Base-by-base conservation (phyloP, 2,888 invertebrate species). In the Thelaira solivaga region DNA sequence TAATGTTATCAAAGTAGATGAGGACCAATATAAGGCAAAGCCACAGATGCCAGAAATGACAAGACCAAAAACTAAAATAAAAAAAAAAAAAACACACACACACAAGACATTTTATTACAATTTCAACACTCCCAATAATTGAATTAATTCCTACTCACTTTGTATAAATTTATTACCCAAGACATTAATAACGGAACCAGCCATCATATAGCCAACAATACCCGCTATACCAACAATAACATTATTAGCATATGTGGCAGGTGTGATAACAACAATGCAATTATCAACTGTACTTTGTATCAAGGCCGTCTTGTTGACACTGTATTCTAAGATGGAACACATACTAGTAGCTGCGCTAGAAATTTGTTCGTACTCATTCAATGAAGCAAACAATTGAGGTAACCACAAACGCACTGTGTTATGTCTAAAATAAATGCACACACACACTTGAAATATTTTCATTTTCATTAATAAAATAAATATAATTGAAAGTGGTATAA, bases 361-460 rank as follows among this genome's bases (percentile, higher is more conserved):
- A 16, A 62, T 59, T 10, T 85, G 85, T 62, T 90, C 89, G 81
- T 88, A 91, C 53, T 90, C 89, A 39, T 90, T 89, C 39, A 94
- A 92, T 86, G 94, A 93, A 55, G 94, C 92, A 81, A 96, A 96
- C 18, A 97, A 90, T 85, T 96, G 95, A 0, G 96, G 96, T 82
- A 96, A 91, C 96, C 96, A 97, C 36, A 96, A 90, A 11, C 96
- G 93, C 39, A 96, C 89, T 0, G 96, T 95, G 84, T 96, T 96
- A 81, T 94, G 90, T 24, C 94, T 93, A 31, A 61, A 55, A 65
- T 26, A 16, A 47, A 65, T 51, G n/a, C n/a, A n/a, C n/a, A n/a
- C n/a, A n/a, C n/a, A n/a, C n/a, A n/a, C n/a, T n/a, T n/a, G n/a
- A n/a, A n/a, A n/a, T n/a, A n/a, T n/a, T n/a, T n/a, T n/a, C n/a